Conservation (phyloP, 2,797 vertebrate species). For the Tragopan temminckii region DNA sequence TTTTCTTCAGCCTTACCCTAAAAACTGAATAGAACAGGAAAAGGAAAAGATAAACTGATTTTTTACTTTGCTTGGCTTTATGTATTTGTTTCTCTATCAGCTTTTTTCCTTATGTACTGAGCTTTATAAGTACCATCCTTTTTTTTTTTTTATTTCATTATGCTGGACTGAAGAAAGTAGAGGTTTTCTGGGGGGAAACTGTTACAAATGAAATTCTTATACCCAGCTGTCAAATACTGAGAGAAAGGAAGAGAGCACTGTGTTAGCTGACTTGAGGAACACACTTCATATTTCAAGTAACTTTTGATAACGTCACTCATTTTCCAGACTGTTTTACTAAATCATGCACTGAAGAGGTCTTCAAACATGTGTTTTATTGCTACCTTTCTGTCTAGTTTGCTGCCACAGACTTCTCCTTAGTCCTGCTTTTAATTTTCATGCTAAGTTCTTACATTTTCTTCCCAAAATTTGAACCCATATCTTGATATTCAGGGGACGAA, state of each 20-base stretch:
- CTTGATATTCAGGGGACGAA: slow-evolving; percentile 3
- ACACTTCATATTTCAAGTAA: not conserved
- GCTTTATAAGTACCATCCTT: not conserved
- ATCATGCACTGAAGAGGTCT: not conserved
- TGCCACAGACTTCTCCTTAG: not conserved
- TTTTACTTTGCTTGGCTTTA: not conserved
- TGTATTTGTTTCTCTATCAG: not conserved
- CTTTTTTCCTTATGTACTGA: not conserved
- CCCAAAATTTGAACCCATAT: slow-evolving; percentile 2
- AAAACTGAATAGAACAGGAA: not conserved
- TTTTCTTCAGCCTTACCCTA: not conserved
- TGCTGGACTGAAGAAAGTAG: not conserved
- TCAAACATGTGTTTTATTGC: not conserved
- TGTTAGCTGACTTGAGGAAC: not conserved
- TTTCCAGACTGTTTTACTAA: slow-evolving; percentile 1
- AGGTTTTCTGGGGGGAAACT: not conserved
- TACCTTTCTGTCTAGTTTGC: not conserved
- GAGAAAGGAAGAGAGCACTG: not conserved
- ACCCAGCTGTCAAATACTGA: not conserved
- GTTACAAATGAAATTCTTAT: not conserved
- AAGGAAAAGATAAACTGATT: not conserved
- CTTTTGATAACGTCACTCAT: not conserved
- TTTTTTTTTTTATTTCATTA: not conserved
- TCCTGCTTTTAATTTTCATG: slow-evolving; percentile 24
- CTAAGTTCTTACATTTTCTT: not conserved